Evolutionary conservation across 2,113 vertebrate species (phyloP), one percentile per base, ranked within the genome.

Genomic region (Oreochromis niloticus): DNA sequence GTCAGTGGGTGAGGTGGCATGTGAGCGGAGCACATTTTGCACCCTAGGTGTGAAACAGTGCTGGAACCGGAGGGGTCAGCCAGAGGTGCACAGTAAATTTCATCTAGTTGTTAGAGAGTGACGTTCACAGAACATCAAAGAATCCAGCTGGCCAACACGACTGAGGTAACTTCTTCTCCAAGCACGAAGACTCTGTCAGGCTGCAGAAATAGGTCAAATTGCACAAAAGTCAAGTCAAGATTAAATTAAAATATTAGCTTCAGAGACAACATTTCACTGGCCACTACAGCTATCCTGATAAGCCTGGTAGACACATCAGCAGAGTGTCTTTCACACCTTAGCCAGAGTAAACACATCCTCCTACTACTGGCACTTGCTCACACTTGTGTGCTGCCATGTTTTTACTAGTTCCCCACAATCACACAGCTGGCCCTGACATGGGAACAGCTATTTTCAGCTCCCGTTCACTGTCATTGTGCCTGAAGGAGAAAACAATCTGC

Each of bases 321-420:
- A 68, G 82, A 91, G 84, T 89, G 85, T 87, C 80, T 89, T 94
- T 96, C 95, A 95, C 96, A 95, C 95, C 93, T 92, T 81, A 8
- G 86, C 78, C 87, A 94, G 91, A 94, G 92, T 94, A 96, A 96
- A 96, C 91, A 93, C 85, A 81, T 88, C 88, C 92, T 90, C 93
- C 93, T 84, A 89, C 93, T 85, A 75, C 89, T 85, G 89, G 92
- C 93, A 91, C 92, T 87, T 87, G 83, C 91, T 96, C 95, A 92
- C 96, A 95, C 95, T 88, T 95, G 81, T 90, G 80, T 92, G 88
- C 94, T 90, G 87, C 85, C 85, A 78, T 97, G 95, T 96, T 96
- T 95, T 95, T 91, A 90, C 89, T 92, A 88, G 86, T 11, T 48
- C 80, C 82, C 24, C 81, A 66, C 55, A 10, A 11, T 46, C 68